These are phyloP conservation scores for Huso huso DNA, from an alignment of 2,797 vertebrate species.

Conservation along the genomic window DNA sequence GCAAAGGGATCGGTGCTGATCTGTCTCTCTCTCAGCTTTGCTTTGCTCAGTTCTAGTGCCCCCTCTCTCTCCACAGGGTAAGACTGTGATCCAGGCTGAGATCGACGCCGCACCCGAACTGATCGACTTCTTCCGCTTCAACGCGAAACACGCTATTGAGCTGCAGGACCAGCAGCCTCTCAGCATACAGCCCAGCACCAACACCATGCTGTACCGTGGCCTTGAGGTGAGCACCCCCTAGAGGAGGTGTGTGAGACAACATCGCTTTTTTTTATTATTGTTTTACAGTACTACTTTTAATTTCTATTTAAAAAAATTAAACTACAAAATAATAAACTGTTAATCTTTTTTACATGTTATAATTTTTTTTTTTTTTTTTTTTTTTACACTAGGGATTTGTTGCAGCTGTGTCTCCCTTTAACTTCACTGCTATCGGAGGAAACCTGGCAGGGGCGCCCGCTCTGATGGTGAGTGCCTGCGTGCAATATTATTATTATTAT, in stretches of 20 bases:
- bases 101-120: conserved; percentile 85
- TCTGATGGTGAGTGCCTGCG: conserved; percentile 70
- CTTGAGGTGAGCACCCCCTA: conserved; percentile 66
- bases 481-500: too few species aligned
- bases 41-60: not conserved
- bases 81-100: conserved; percentile 89
- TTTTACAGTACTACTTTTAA: not conserved
- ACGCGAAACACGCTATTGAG: conserved; percentile 79
- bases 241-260: too few species aligned
- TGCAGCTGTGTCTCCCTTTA: conserved; percentile 86
- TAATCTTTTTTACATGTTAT: not conserved
- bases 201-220: conserved; percentile 80
- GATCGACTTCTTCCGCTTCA: conserved; percentile 93
- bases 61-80: conserved; percentile 48
- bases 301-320: too few species aligned
- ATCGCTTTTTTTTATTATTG: too few species aligned
- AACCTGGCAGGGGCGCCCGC: conserved; percentile 85
- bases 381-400: conserved; percentile 70
- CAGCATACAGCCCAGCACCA: conserved; percentile 68
- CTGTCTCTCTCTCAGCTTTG: too few species aligned
- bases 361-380: too few species aligned
- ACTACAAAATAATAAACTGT: too few species aligned
- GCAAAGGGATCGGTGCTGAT: conserved; percentile 23
- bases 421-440: conserved; percentile 93
- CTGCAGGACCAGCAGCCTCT: conserved; percentile 76